phyloP scores from a whole-genome alignment of 23 tunicate species.

The Ascidia mentula region DNA sequence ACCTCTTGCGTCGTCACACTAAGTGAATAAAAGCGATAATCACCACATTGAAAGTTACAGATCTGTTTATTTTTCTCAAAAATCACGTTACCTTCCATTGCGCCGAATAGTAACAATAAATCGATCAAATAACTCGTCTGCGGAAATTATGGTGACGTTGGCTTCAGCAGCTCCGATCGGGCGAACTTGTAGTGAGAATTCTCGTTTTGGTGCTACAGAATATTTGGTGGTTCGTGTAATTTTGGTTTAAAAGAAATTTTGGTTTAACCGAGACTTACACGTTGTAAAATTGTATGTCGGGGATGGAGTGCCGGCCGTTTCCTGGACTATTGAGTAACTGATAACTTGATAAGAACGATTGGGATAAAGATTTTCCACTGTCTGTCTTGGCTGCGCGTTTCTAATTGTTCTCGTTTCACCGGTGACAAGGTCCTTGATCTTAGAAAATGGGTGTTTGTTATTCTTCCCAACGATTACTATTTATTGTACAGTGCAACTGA shows the following conservation, averaged over 20 bases:
- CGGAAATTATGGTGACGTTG: background rate
- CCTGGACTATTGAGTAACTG: background rate
- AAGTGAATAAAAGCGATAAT: background rate
- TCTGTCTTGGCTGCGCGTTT: background rate
- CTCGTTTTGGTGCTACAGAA: background rate
- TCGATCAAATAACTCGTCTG: background rate
- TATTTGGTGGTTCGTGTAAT: no score
- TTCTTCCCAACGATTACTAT: no score
- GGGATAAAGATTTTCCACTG: background rate
- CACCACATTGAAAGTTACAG: background rate
- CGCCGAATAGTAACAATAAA: background rate
- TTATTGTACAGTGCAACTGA: no score
- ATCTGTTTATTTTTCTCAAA: background rate
- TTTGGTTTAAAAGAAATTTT: background rate
- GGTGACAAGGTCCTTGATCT: background rate
- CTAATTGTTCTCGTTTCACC: background rate
- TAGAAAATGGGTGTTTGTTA: no score
- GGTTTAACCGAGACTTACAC: background rate
- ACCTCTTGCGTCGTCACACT: background rate
- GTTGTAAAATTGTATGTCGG: background rate
- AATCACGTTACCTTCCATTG: background rate
- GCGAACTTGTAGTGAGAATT: background rate
- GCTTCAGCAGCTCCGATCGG: background rate
- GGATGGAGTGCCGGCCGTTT: background rate
- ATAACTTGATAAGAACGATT: background rate